Conservation (phyloP, 1,140 invertebrate genomes). For the Calliphora vicina region DNA sequence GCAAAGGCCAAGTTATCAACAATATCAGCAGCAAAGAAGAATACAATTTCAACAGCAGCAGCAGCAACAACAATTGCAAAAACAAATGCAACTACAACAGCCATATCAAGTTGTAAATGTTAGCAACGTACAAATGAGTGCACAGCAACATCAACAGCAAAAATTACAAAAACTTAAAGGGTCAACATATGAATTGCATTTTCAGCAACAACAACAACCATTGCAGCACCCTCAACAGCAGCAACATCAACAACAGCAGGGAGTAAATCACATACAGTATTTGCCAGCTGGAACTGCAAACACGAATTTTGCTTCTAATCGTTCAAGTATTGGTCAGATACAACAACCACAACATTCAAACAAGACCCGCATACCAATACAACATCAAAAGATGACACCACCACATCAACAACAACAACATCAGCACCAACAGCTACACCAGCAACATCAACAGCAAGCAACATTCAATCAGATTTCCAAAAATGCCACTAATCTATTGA, state of each 20-base stretch:
- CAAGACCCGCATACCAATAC: constrained; percentile 38
- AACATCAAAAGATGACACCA: constrained; percentile 34
- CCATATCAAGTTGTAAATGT: not conserved
- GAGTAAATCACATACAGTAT: not conserved
- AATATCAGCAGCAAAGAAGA: constrained; percentile 39
- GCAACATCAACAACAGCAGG: not conserved
- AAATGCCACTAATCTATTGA: constrained; percentile 44
- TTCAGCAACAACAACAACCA: constrained; percentile 12
- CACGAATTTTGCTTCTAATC: not conserved
- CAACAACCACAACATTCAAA: constrained; percentile 3
- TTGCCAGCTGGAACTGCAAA: not conserved
- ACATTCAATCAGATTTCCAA: constrained; percentile 48
- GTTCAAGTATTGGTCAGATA: not conserved
- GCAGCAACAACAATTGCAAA: constrained; percentile 17
- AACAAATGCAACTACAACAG: constrained; percentile 2
- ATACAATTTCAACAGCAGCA: constrained; percentile 32
- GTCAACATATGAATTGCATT: not conserved
- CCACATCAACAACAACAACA: constrained; percentile 30
- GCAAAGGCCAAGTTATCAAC: constrained; percentile 34
- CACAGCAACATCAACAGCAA: constrained; percentile 35
- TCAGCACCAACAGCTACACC: constrained; percentile 30
- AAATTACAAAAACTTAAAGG: not conserved
- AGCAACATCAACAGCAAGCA: constrained; percentile 35
- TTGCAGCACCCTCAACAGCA: not conserved
- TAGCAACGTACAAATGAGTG: not conserved